These are phyloP conservation scores for Calyptomena viridis DNA, from an alignment of 2,113 vertebrate genomes.

Conservation along the genomic window DNA sequence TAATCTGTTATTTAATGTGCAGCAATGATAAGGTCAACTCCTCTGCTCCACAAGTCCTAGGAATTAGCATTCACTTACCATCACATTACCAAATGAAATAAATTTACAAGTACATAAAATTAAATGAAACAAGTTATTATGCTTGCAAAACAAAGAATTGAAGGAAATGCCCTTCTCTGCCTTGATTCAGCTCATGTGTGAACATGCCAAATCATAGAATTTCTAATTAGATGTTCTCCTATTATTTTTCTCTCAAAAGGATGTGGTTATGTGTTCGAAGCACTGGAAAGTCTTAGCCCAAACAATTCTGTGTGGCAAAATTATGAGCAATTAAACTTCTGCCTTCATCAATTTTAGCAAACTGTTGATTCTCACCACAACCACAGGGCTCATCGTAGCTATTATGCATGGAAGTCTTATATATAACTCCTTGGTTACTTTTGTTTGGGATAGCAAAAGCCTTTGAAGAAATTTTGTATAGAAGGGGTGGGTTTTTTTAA, in stretches of 20 bases:
- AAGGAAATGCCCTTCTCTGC: background rate
- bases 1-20: background rate
- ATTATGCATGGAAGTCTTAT: background rate
- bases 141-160: background rate
- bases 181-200: background rate
- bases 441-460: background rate
- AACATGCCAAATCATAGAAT: background rate
- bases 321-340: background rate
- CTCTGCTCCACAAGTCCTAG: background rate
- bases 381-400: background rate
- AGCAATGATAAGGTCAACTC: background rate
- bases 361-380: background rate
- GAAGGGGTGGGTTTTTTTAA: background rate
- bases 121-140: background rate
- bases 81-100: background rate
- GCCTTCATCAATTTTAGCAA: background rate
- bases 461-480: background rate
- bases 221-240: background rate
- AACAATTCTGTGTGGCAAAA: background rate
- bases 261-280: background rate
- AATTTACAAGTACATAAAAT: background rate
- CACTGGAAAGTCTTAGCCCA: background rate
- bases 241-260: background rate
- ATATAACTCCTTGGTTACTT: background rate
- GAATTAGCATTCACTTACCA: background rate